Evolutionary conservation across 2,888 invertebrate genomes (phyloP), one percentile per base, ranked within the genome.

Genomic region (Zelleria hepariella): DNA sequence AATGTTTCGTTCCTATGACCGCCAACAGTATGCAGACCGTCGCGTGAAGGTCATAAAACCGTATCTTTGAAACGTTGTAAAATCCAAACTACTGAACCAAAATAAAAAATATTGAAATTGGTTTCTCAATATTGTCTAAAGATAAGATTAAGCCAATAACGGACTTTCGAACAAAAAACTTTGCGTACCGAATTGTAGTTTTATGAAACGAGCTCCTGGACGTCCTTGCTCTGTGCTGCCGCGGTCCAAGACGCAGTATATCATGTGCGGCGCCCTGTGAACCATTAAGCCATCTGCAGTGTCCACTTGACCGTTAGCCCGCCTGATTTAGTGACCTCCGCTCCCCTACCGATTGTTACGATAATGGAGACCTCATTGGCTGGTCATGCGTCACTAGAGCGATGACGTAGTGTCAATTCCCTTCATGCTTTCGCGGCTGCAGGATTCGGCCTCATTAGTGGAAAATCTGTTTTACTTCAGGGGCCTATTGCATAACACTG

Each of bases 211-310:
- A n/a, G n/a, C 32, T 2, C 15, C 32, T 42, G 4, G 2, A 5
- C 0, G 32, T 42, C 4, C 1, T 42, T 42, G 4, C 1, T 1
- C 32, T 42, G 32, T 42, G 32, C 32, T 42, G 10, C 32, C 15
- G 4, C 18, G 49, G 20, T 49, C 49, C 20, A 49, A 49, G 49
- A 49, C 21, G 49, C 2, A 6, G 7, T 49, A 49, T 49, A 42
- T 42, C 32, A 42, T 21, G 21, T 20, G 49, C 18, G 20, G n/a
- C 49, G 49, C 20, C 49, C 20, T 49, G 21, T 49, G 49, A 49
- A 20, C 49, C 49, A 49, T 49, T 49, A 49, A 49, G 49, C 49
- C 49, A 49, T 49, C 49, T 49, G 49, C 49, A 49, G 49, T 49
- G 49, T 18, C 49, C 49, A 49, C 1, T 49, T 21, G 20, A 49